Evolutionary conservation across 1,140 invertebrate genomes (phyloP).

Genomic region (Neotoxoptera formosana): DNA sequence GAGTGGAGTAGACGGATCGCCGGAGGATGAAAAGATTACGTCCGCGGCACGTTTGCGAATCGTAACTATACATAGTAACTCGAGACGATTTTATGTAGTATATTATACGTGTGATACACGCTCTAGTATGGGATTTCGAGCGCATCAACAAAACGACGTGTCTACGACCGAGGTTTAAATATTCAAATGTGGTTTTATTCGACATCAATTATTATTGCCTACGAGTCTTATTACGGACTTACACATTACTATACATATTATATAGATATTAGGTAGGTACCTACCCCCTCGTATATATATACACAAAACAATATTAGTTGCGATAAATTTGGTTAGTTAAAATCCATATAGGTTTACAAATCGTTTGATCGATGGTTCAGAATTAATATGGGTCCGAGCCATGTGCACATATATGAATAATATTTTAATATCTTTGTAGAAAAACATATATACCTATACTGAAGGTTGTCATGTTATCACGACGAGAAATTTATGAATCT

Average conservation of each 20-base stretch:
- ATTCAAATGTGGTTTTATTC: background rate
- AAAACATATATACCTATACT: background rate
- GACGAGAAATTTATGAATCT: background rate
- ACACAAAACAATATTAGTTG: too few relatives aligned
- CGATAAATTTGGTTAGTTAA: too few relatives aligned
- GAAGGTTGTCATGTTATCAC: background rate
- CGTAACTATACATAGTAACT: constrained; percentile 13
- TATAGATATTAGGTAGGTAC: too few relatives aligned
- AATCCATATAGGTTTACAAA: too few relatives aligned
- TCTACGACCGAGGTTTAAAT: background rate
- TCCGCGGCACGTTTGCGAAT: constrained; percentile 37
- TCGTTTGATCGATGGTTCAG: background rate
- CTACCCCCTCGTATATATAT: too few relatives aligned
- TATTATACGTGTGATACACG: background rate
- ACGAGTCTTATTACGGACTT: background rate
- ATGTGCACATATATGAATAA: background rate
- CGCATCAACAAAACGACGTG: background rate
- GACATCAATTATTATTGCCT: background rate
- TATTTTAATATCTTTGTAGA: background rate
- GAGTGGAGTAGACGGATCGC: background rate
- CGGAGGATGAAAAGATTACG: constrained; percentile 24
- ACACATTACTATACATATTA: too few relatives aligned
- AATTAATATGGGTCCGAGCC: background rate
- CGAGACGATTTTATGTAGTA: constrained; percentile 30
- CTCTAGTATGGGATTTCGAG: background rate